Base-by-base conservation (phyloP, 2,113 vertebrate genomes). In the Chelonoidis abingdonii region DNA sequence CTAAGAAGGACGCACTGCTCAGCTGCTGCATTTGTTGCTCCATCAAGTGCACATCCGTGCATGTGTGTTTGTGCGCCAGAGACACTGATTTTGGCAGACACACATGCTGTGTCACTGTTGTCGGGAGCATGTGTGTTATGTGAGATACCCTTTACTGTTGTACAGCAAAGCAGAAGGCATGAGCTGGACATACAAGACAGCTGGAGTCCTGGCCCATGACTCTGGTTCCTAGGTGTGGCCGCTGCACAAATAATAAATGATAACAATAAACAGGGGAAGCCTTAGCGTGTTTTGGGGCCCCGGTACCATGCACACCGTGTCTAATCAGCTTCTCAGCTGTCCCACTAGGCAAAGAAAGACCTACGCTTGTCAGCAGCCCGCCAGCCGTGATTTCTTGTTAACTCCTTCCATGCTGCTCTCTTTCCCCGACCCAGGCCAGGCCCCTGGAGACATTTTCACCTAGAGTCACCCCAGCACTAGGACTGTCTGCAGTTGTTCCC, bases 71-170 rank as follows among this genome's bases (percentile, higher is more conserved):
- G 69, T 78, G 41, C 8, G 41, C 25, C 75, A 6, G 25, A 8
- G 2, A 78, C 38, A 41, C 24, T 4, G 38, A 2, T 27, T 14
- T 25, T 44, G 41, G 75, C 41, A 25, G 41, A 3, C 75, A 8
- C 22, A 7, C 10, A 1, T 27, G 22, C 47, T 47, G 44, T 12
- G 8, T 80, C 72, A 29, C 5, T 59, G 5, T 16, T 83, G 2
- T 50, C 35, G 22, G 22, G 2, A 8, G n/a, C n/a, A 19, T 5
- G 2, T 2, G 22, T 5, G 7, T 53, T 25, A 25, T 1, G 0
- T 56, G 75, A 92, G 31, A 10, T 50, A 9, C 5, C 17, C 19
- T 72, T 72, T 72, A 38, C 35, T 24, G 4, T 6, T 6, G 21
- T 49, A 78, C 5, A 92, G 38, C 17, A 91, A 29, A 62, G 78